Conservation (phyloP, 2,113 vertebrate species). For the Tachuris rubrigastra region DNA sequence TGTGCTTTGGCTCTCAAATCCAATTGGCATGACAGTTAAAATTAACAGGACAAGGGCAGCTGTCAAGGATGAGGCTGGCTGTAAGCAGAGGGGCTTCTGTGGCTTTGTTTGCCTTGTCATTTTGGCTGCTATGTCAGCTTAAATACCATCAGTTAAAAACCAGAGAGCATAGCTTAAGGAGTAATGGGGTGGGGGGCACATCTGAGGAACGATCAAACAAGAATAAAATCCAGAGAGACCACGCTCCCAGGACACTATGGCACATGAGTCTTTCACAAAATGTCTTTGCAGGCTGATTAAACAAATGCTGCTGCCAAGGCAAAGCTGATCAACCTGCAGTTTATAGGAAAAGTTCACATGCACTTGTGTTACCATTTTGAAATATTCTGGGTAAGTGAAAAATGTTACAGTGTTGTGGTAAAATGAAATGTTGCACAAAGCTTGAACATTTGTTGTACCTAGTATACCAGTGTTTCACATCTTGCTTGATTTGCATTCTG, state of each 20-base stretch:
- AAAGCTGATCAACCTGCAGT: not conserved
- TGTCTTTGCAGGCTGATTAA: slow-evolving; percentile 21
- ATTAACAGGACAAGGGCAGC: slow-evolving; percentile 74
- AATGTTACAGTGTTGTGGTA: not conserved
- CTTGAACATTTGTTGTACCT: not conserved
- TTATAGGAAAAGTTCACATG: not conserved
- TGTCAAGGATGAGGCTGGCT: slow-evolving; percentile 61
- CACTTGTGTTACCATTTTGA: not conserved
- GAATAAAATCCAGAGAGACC: slow-evolving; percentile 24
- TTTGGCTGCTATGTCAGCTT: slow-evolving; percentile 60
- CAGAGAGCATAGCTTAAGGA: slow-evolving; percentile 57
- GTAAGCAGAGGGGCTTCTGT: slow-evolving; percentile 47
- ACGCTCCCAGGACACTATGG: not conserved
- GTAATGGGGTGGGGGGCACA: slow-evolving; percentile 16
- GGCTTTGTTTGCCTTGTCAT: slow-evolving; percentile 71
- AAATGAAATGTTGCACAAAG: not conserved
- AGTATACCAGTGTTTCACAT: not conserved
- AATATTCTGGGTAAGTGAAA: not conserved
- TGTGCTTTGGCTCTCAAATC: slow-evolving; percentile 35
- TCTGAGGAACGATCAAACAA: slow-evolving; percentile 58
- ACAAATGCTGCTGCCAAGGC: not conserved
- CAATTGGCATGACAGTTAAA: slow-evolving; percentile 67
- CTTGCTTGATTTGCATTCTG: slow-evolving; percentile 7
- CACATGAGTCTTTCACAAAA: slow-evolving; percentile 31
- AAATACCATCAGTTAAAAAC: slow-evolving; percentile 67